These are phyloP conservation scores for Sarcophaga peregrina DNA, from an alignment of 1,140 invertebrate genomes.

Conservation along the genomic window DNA sequence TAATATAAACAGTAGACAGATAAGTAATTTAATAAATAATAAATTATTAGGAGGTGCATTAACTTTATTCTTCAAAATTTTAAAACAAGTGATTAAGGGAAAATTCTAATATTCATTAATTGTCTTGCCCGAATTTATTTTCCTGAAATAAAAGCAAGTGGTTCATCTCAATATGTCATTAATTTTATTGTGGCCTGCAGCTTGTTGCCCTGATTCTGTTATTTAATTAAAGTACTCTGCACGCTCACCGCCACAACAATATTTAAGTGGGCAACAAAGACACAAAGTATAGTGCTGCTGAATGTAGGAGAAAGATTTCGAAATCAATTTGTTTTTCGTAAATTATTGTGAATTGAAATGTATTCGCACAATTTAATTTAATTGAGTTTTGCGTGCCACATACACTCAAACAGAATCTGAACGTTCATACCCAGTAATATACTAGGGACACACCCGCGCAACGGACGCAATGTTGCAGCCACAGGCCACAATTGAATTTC, in stretches of 20 bases:
- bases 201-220: not conserved
- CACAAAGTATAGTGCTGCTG: no score
- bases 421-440: no score
- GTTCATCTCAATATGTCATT: not conserved
- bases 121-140: not conserved
- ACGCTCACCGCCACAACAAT: no score
- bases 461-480: no score
- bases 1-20: not conserved
- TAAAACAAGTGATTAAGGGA: not conserved
- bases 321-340: not conserved
- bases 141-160: no score
- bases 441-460: no score
- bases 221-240: no score
- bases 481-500: no score
- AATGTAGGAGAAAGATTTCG: not conserved
- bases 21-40: not conserved
- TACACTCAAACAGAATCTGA: no score
- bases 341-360: not conserved
- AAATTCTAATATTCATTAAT: not conserved
- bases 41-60: not conserved
- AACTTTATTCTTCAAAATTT: no score
- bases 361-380: constrained; percentile 19
- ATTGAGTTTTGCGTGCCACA: not conserved
- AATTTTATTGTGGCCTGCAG: not conserved
- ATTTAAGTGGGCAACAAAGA: no score